These are phyloP conservation scores for Morone chrysops DNA, from an alignment of 2,113 vertebrate genomes.

Conservation along the genomic window DNA sequence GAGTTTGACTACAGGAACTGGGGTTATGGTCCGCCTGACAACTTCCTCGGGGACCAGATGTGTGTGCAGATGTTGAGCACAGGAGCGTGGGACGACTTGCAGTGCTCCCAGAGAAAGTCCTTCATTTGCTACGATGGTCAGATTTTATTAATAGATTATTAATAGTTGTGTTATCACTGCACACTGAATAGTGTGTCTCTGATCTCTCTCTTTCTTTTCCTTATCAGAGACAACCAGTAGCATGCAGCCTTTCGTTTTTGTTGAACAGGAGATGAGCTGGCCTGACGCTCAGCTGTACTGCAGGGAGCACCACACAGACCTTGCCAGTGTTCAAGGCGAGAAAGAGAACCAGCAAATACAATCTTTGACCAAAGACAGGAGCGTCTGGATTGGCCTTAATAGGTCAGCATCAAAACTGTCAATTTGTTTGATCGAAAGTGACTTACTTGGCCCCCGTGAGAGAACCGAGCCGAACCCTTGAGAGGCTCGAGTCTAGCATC, in stretches of 20 bases:
- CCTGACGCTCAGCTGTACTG: background rate
- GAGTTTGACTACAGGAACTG: background rate
- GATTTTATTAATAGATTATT: background rate
- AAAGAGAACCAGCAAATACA: background rate
- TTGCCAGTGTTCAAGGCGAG: slow-evolving; percentile 1
- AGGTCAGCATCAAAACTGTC: background rate
- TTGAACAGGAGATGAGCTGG: background rate
- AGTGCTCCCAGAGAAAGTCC: slow-evolving; percentile 3
- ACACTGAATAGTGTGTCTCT: background rate
- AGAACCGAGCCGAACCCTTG: background rate
- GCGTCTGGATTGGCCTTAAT: slow-evolving; percentile 40
- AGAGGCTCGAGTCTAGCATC: too few species aligned
- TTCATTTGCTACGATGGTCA: slow-evolving; percentile 34
- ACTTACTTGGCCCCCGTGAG: background rate
- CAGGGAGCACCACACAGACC: slow-evolving; percentile 13
- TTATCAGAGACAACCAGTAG: background rate
- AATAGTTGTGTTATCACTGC: background rate
- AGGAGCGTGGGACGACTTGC: background rate
- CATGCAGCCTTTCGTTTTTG: slow-evolving; percentile 3
- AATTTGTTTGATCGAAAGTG: background rate
- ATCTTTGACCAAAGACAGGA: background rate
- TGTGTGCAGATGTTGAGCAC: slow-evolving; percentile 16
- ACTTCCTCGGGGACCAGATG: slow-evolving; percentile 21
- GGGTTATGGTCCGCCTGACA: slow-evolving; percentile 20
- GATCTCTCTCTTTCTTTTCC: background rate